Conservation (phyloP, 37 sponge, comb jelly and placozoan species). For the Agelas oroides region DNA sequence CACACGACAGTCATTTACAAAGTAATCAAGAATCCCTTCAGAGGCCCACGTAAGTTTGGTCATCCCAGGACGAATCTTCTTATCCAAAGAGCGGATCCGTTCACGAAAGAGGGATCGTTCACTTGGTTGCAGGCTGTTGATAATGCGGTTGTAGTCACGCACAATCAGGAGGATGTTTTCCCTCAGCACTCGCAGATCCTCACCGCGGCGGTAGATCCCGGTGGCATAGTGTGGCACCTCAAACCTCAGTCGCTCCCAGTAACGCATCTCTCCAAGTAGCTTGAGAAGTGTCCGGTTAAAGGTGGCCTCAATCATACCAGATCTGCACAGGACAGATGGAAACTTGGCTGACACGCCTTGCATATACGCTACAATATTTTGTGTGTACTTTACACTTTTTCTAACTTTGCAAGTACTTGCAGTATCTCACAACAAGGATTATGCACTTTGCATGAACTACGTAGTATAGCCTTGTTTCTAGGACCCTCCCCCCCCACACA, state of each 20-base stretch:
- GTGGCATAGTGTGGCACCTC: conserved; percentile 96
- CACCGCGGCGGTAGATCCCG: conserved; percentile 85
- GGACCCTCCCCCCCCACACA: too few relatives aligned
- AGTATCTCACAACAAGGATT: too few relatives aligned
- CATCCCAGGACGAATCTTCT: conserved; percentile 93
- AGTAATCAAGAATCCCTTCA: conserved; percentile 85
- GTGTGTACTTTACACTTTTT: too few relatives aligned
- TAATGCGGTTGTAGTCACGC: conserved; percentile 96
- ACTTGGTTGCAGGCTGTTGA: conserved; percentile 73
- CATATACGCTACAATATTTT: too few relatives aligned
- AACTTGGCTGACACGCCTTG: too few relatives aligned
- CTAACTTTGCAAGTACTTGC: too few relatives aligned
- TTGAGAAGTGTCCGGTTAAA: conserved; percentile 87
- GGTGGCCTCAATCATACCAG: conserved; percentile 75
- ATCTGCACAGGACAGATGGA: conserved; percentile 10
- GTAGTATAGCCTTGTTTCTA: too few relatives aligned
- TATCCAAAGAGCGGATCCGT: conserved; percentile 87
- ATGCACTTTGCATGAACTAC: too few relatives aligned
- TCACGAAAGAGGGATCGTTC: conserved; percentile 94
- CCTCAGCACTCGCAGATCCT: conserved; percentile 87
- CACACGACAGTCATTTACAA: conserved; percentile 87
- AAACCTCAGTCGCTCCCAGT: conserved; percentile 97
- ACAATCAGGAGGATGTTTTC: conserved; percentile 97
- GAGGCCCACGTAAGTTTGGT: conserved; percentile 97
- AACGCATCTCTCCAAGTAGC: conserved; percentile 92